These are phyloP conservation scores for Caenorhabditis sinica DNA, from an alignment of 2,888 invertebrate species.

Conservation along the genomic window DNA sequence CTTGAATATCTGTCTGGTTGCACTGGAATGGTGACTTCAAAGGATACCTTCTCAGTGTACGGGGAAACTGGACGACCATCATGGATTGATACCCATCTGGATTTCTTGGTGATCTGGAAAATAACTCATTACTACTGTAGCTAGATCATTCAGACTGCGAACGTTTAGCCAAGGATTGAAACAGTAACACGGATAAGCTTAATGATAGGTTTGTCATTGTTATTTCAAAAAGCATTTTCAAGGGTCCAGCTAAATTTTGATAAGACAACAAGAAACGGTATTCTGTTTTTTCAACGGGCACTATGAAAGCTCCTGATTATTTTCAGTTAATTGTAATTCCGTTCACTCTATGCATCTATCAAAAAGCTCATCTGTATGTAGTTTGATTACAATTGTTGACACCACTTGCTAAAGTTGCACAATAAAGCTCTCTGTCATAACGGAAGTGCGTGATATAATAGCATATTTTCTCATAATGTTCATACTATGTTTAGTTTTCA, in stretches of 20 bases:
- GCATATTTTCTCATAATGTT: background rate
- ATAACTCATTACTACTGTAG: too few species aligned
- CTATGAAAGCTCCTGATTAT: too few species aligned
- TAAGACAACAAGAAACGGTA: too few species aligned
- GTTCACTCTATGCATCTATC: background rate
- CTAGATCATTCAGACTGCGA: too few species aligned
- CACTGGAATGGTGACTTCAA: slow-evolving; percentile 75
- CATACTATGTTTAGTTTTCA: background rate
- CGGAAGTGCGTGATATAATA: slow-evolving; percentile 8
- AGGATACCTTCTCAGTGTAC: slow-evolving; percentile 81
- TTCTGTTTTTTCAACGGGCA: too few species aligned
- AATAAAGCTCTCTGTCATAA: background rate
- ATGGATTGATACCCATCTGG: slow-evolving; percentile 80
- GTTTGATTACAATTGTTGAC: slow-evolving; percentile 14
- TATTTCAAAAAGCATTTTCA: too few species aligned
- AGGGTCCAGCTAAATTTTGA: too few species aligned
- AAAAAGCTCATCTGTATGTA: slow-evolving; percentile 5
- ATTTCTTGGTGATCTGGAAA: slow-evolving; percentile 77
- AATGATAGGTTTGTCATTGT: too few species aligned
- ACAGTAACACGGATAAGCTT: too few species aligned
- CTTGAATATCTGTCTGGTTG: slow-evolving; percentile 70
- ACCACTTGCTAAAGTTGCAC: background rate
- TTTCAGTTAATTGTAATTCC: too few species aligned
- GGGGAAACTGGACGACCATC: slow-evolving; percentile 82
- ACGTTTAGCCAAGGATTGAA: too few species aligned